Percentiles rank a stretch among this genome's conserved stretches.
Evolutionary conservation across 2,888 invertebrate species (phyloP).

Genomic region (Phrixothrix hirtus): DNA sequence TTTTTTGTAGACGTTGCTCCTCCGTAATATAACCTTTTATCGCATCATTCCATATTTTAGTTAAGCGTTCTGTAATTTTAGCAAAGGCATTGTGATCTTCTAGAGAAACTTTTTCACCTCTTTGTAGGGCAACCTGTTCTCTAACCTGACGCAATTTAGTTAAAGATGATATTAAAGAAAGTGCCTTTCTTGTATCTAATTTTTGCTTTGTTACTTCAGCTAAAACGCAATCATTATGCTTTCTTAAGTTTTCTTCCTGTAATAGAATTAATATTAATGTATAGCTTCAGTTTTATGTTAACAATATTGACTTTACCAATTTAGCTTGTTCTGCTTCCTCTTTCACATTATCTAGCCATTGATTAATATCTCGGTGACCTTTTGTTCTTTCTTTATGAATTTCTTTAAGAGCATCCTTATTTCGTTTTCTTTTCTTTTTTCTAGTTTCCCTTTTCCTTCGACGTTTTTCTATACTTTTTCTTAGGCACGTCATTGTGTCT

Average conservation of each 20-base stretch:
- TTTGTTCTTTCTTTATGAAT: conserved; percentile 56
- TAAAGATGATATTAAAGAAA: conserved; percentile 66
- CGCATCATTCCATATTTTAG: conserved; percentile 66
- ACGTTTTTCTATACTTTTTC: conserved; percentile 56
- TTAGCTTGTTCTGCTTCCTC: conserved; percentile 65
- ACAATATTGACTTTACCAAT: conserved; percentile 61
- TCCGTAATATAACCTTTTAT: conserved; percentile 67
- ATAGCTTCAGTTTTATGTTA: too few species aligned
- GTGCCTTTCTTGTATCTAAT: conserved; percentile 68
- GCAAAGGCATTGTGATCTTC: conserved; percentile 62
- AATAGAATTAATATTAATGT: not conserved
- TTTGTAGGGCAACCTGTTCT: conserved; percentile 63
- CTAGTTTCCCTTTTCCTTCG: conserved; percentile 57
- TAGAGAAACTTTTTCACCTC: conserved; percentile 63
- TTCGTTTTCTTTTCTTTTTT: conserved; percentile 56
- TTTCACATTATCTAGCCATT: conserved; percentile 67
- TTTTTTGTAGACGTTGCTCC: conserved; percentile 64
- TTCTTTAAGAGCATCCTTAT: conserved; percentile 41
- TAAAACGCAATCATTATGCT: conserved; percentile 71
- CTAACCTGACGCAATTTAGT: conserved; percentile 67
- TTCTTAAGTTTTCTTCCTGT: conserved; percentile 67
- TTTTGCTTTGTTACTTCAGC: conserved; percentile 73
- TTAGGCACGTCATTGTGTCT: conserved; percentile 54
- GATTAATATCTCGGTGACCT: conserved; percentile 66
- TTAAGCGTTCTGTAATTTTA: conserved; percentile 64